Base-by-base conservation (phyloP, 53 echinoderm and acorn worm species). In the Holothuria leucospilota region DNA sequence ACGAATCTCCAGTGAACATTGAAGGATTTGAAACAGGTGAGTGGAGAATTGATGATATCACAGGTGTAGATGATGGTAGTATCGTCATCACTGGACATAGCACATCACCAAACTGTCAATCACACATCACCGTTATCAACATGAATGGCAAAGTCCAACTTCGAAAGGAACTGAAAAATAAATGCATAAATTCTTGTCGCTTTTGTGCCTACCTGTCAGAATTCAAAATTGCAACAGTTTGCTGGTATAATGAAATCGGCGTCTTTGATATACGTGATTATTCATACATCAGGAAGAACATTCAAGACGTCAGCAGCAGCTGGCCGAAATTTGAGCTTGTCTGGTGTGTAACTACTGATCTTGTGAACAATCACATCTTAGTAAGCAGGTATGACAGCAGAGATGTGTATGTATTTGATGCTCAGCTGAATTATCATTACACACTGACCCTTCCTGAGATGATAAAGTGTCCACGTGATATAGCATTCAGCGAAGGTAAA, bases 381-480 rank as follows among this genome's bases (percentile, higher is more conserved):
- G 58, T 78, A 21, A 59, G 78, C 0, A 27, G 78, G 2, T 58
- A 78, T 58, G 28, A 78, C 27, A 29, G 59, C 20, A 53, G 58
- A 53, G 78, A 78, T 30, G 29, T 78, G 1, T 78, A 78, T 58
- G 78, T 78, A 28, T 29, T 78, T 27, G 59, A 78, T 58, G 49
- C 21, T 26, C 51, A 53, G 51, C 52, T 78, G 49, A 78, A 59
- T 30, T 59, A 58, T 29, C 56, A 29, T 24, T 28, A 51, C 16
- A 78, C 59, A 52, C 18, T 78, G 38, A 56, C 29, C 29, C 60
- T 78, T 6, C 58, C 78, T 21, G 29, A 28, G 5, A 78, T 24
- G 18, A 53, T 78, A 52, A 59, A 56, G 18, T 78, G 29, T 52
- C 78, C 78, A 5, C 52, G 51, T 29, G 78, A 78, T 29, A 52